Percentiles rank a stretch among this genome's conserved stretches.
These are phyloP conservation scores for Deroplatys truncata DNA, from an alignment of 2,888 invertebrate genomes.

Conservation along the genomic window DNA sequence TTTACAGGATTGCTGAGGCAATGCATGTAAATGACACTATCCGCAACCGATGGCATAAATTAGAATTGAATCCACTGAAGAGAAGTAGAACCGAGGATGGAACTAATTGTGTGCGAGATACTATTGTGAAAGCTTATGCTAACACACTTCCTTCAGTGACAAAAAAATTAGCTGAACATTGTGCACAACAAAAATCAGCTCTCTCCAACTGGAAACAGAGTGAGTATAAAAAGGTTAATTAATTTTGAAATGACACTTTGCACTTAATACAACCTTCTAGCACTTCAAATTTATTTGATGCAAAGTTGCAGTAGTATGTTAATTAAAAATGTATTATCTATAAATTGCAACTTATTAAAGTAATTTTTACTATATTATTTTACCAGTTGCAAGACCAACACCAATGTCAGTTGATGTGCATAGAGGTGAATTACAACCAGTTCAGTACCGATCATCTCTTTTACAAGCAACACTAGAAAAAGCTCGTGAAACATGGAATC, in stretches of 20 bases:
- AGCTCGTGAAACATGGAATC: conserved; percentile 50
- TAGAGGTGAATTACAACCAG: conserved; percentile 43
- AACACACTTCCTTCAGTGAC: conserved; percentile 50
- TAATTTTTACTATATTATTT: neutral
- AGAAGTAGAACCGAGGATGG: conserved; percentile 35
- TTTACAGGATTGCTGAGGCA: conserved; percentile 40
- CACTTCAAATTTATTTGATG: too few relatives aligned
- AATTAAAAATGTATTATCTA: too few relatives aligned
- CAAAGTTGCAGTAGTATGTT: too few relatives aligned
- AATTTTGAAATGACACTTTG: too few relatives aligned
- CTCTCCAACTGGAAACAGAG: conserved; percentile 31
- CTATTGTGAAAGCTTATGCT: conserved; percentile 51
- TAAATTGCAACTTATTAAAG: neutral
- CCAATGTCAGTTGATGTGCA: conserved; percentile 59
- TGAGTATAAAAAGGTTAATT: conserved; percentile 9
- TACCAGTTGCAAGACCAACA: conserved; percentile 50
- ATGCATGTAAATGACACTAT: conserved; percentile 44
- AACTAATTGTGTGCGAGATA: conserved; percentile 48
- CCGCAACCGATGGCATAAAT: conserved; percentile 27
- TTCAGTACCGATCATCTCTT: conserved; percentile 47
- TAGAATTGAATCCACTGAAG: conserved; percentile 10
- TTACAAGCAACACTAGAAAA: conserved; percentile 48
- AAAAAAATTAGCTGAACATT: conserved; percentile 44
- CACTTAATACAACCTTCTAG: too few relatives aligned
- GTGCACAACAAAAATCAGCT: conserved; percentile 32